Evolutionary conservation across 2,797 vertebrate genomes (phyloP).

Genomic region (Chromobotia macracanthus): DNA sequence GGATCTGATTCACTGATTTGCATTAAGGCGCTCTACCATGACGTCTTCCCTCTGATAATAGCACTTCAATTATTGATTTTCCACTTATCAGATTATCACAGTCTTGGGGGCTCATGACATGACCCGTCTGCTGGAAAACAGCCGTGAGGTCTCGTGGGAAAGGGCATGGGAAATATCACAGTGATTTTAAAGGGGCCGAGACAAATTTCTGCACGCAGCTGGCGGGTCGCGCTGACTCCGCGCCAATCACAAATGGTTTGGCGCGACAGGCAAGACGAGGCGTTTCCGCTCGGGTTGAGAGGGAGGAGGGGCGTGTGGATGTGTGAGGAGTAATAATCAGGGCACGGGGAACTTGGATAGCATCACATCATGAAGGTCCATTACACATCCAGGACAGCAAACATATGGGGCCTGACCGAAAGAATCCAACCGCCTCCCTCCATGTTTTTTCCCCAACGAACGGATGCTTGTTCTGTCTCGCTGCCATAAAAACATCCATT

Average conservation of each 20-base stretch:
- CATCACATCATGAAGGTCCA: constrained; percentile 62
- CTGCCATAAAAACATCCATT: constrained; percentile 10
- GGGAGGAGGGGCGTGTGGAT: neutral
- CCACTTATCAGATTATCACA: constrained; percentile 67
- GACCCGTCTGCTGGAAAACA: constrained; percentile 26
- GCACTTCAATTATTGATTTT: constrained; percentile 68
- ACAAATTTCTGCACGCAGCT: constrained; percentile 32
- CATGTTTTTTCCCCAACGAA: neutral
- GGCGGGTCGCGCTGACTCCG: constrained; percentile 39
- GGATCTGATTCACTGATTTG: constrained; percentile 51
- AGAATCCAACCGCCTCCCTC: constrained; percentile 37
- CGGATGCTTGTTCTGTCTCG: neutral
- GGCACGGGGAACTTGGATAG: constrained; percentile 48
- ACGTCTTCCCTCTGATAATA: constrained; percentile 54
- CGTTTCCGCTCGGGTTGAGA: constrained; percentile 21
- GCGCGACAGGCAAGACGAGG: constrained; percentile 14
- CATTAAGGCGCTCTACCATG: constrained; percentile 26
- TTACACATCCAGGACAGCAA: constrained; percentile 70
- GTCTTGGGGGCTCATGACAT: constrained; percentile 14
- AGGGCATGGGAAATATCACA: constrained; percentile 50
- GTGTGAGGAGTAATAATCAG: constrained; percentile 56
- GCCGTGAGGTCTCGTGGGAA: constrained; percentile 32
- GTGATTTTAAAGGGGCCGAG: constrained; percentile 52
- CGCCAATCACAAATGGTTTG: constrained; percentile 48
- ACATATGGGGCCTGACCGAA: constrained; percentile 66